A percentile compares a stretch with the other conserved stretches of the same genome.
Conservation (phyloP, 2,113 vertebrate genomes). For the Antennarius striatus region DNA sequence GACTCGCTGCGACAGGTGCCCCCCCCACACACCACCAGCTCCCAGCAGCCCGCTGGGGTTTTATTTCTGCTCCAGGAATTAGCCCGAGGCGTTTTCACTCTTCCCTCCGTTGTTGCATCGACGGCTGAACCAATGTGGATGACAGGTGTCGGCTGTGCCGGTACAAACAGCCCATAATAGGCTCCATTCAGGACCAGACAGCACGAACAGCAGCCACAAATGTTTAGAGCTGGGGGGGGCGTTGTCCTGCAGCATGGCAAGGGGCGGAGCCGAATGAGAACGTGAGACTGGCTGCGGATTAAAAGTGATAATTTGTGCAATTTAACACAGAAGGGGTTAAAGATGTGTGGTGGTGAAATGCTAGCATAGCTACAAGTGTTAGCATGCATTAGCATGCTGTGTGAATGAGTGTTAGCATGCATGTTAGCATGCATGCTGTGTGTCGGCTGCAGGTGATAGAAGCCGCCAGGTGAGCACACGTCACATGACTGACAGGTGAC, state of each 20-base stretch:
- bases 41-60: slow-evolving; percentile 49
- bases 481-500: too few relatives aligned
- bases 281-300: slow-evolving; percentile 17
- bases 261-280: too few relatives aligned
- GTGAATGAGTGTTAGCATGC: too few relatives aligned
- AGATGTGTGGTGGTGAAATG: too few relatives aligned
- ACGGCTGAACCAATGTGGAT: slow-evolving; percentile 64
- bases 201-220: slow-evolving; percentile 52
- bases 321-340: too few relatives aligned
- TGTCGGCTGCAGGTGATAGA: too few relatives aligned
- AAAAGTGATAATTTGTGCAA: too few relatives aligned
- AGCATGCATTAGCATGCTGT: too few relatives aligned
- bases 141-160: slow-evolving; percentile 65
- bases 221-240: slow-evolving; percentile 37
- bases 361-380: too few relatives aligned
- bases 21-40: slow-evolving; percentile 4
- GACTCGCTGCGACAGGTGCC: not conserved
- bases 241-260: too few relatives aligned
- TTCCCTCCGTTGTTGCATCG: slow-evolving; percentile 33
- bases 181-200: slow-evolving; percentile 52
- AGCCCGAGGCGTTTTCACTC: slow-evolving; percentile 32
- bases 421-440: too few relatives aligned
- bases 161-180: slow-evolving; percentile 69
- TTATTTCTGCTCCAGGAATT: slow-evolving; percentile 22
- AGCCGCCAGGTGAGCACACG: too few relatives aligned